phyloP scores from a whole-genome alignment of 2,888 invertebrate species.

The Dexiosoma caninum region DNA sequence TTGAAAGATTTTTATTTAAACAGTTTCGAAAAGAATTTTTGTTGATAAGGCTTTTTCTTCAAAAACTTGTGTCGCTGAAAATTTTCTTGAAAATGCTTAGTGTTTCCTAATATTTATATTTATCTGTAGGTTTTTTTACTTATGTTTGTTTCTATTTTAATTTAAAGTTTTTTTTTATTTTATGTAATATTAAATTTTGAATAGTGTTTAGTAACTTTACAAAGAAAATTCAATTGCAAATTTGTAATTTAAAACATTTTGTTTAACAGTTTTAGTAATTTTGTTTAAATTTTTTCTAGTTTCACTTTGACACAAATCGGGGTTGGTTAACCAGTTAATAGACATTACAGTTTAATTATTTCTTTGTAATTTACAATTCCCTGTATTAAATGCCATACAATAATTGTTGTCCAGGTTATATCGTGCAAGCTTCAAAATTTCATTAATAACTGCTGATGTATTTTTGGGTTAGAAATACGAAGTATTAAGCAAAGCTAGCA shows the following conservation, averaged over 20 bases:
- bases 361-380: constrained; percentile 17
- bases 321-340: constrained; percentile 53
- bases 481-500: background rate
- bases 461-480: constrained; percentile 16
- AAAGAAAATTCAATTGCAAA: too few species aligned
- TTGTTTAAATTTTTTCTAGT: constrained; percentile 20
- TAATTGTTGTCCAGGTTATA: constrained; percentile 25
- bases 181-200: background rate
- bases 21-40: background rate
- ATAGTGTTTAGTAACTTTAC: background rate
- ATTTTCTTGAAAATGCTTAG: too few species aligned
- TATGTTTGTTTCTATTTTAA: too few species aligned
- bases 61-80: background rate
- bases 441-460: background rate
- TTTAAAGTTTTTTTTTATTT: background rate
- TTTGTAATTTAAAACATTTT: constrained; percentile 35
- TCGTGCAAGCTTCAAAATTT: constrained; percentile 12
- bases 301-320: constrained; percentile 48
- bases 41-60: background rate
- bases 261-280: constrained; percentile 24
- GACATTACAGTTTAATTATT: constrained; percentile 60
- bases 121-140: too few species aligned
- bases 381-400: constrained; percentile 21
- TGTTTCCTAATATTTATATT: too few species aligned
- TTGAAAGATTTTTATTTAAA: constrained; percentile 67